Conservation (phyloP, 2,888 invertebrate species). For the Lycocerus yunnanus region DNA sequence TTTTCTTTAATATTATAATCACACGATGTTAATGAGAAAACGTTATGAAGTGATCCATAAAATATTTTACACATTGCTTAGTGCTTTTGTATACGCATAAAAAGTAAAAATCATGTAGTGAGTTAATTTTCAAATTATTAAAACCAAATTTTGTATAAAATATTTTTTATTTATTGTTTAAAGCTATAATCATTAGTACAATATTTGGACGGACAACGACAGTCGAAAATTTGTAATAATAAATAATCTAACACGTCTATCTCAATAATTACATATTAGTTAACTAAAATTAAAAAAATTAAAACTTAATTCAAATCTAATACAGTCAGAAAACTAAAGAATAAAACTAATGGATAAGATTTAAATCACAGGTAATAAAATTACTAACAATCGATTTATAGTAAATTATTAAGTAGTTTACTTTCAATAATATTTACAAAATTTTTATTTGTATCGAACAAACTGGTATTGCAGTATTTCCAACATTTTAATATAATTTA, state of each 20-base stretch:
- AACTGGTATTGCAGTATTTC: not conserved
- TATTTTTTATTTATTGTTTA: not conserved
- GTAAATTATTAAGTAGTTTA: not conserved
- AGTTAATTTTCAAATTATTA: not conserved
- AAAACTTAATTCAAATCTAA: not conserved
- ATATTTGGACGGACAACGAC: conserved; percentile 23
- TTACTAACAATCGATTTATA: not conserved
- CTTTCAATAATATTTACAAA: not conserved
- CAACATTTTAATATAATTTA: not conserved
- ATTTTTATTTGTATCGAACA: not conserved
- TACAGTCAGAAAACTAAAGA: not conserved
- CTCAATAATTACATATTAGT: not conserved
- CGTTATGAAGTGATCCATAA: conserved; percentile 37
- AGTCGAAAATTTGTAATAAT: conserved; percentile 10
- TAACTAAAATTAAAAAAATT: not conserved
- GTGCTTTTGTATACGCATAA: conserved; percentile 36
- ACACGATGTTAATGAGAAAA: conserved; percentile 49
- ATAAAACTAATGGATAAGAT: conserved; percentile 1
- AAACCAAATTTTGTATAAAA: not conserved
- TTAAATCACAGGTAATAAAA: conserved; percentile 21
- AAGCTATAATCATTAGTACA: not conserved
- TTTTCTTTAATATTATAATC: conserved; percentile 49
- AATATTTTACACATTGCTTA: not conserved
- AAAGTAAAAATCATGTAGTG: not conserved
- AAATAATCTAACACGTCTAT: conserved; percentile 5